Evolutionary conservation across 35 echinoderm and acorn worm genomes (phyloP).

Genomic region (Heliocidaris tuberculata): DNA sequence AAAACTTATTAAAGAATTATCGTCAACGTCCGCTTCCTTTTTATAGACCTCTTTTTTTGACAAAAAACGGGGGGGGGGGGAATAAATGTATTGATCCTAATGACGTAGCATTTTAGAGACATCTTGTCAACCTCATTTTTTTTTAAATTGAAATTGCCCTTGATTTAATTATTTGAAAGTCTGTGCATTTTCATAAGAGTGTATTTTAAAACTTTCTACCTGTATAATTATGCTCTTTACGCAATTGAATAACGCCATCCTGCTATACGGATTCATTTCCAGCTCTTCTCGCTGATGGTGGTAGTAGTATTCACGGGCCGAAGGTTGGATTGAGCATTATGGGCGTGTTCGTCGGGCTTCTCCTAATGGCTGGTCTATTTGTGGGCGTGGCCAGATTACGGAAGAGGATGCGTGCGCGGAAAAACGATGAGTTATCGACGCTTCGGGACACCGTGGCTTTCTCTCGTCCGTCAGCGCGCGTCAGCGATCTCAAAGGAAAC

Average conservation of each 20-base stretch:
- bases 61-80: no score
- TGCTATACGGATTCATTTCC: background rate
- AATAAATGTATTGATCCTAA: no score
- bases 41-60: no score
- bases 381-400: background rate
- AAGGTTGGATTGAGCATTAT: constrained; percentile 13
- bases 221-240: no score
- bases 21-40: no score
- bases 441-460: constrained; percentile 24
- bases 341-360: constrained; percentile 41
- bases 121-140: no score
- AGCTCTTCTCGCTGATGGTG: background rate
- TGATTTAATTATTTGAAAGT: background rate
- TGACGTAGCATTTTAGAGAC: no score
- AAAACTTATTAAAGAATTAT: no score
- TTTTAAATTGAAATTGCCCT: background rate
- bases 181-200: background rate
- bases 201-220: no score
- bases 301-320: background rate
- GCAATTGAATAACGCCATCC: no score
- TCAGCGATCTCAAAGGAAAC: background rate
- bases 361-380: constrained; percentile 3
- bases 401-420: background rate
- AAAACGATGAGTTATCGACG: constrained; percentile 21
- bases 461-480: background rate